Percentiles rank a stretch among this genome's conserved stretches.
Conservation (phyloP, 2,888 invertebrate genomes). For the Lagria hirta region DNA sequence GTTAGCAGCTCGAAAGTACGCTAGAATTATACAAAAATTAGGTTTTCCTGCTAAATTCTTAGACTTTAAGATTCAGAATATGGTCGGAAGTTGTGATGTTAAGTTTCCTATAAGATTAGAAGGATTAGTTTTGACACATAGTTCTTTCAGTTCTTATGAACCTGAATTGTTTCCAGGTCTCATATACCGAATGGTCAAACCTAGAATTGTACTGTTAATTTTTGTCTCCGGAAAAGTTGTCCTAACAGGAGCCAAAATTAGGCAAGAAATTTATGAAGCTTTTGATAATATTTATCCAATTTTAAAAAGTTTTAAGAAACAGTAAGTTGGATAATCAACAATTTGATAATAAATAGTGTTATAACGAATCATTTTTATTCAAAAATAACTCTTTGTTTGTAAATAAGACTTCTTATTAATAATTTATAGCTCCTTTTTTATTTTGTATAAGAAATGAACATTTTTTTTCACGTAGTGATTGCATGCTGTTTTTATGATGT, state of each 20-base stretch:
- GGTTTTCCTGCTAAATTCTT: conserved; percentile 76
- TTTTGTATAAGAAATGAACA: no score
- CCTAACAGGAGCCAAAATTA: conserved; percentile 76
- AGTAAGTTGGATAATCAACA: no score
- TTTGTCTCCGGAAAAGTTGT: conserved; percentile 87
- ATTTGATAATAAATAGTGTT: no score
- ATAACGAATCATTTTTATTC: no score
- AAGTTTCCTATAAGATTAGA: conserved; percentile 75
- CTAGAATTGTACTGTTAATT: conserved; percentile 77
- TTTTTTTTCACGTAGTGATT: no score
- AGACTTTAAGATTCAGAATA: conserved; percentile 82
- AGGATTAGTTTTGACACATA: conserved; percentile 75
- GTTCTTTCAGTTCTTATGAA: conserved; percentile 77
- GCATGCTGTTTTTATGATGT: no score
- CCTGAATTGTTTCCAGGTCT: conserved; percentile 83
- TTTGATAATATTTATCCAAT: conserved; percentile 78
- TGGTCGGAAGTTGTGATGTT: conserved; percentile 86
- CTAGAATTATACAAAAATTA: conserved; percentile 78
- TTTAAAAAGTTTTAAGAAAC: conserved; percentile 71
- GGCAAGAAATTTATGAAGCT: conserved; percentile 74
- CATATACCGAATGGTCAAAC: conserved; percentile 81
- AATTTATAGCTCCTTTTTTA: no score
- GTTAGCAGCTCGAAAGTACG: conserved; percentile 78
- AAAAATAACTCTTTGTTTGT: no score
- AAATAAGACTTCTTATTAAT: no score